These are phyloP conservation scores for Taxidea taxus DNA, from an alignment of 2,113 vertebrate species.

Conservation along the genomic window DNA sequence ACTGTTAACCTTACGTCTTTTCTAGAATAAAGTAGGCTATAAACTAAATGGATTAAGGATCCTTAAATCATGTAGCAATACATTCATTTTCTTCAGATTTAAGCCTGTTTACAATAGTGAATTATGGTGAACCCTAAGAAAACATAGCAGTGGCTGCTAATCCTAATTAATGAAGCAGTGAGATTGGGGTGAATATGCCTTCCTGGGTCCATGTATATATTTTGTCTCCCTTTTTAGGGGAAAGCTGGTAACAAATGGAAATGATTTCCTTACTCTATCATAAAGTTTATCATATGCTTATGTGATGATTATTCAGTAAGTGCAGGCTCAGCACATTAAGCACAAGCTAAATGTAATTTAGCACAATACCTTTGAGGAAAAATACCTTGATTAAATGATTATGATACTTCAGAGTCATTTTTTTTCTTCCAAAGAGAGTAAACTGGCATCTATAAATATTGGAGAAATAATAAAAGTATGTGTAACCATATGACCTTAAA, in stretches of 20 bases:
- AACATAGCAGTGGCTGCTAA: not conserved
- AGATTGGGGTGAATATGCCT: not conserved
- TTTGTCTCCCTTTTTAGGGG: fast-evolving
- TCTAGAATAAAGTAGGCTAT: not conserved
- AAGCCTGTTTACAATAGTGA: not conserved
- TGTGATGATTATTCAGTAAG: not conserved
- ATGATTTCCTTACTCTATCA: not conserved
- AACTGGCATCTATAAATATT: not conserved
- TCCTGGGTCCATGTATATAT: not conserved
- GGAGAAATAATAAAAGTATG: not conserved
- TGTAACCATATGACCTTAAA: not conserved
- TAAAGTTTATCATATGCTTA: not conserved
- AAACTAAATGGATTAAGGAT: not conserved
- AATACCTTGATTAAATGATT: not conserved
- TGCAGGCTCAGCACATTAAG: not conserved
- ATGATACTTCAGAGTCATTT: not conserved
- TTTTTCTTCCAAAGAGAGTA: not conserved
- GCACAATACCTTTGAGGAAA: not conserved
- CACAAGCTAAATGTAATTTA: not conserved
- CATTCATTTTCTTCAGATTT: not conserved
- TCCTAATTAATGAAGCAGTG: not conserved
- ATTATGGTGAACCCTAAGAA: not conserved
- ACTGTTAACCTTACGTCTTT: not conserved
- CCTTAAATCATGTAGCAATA: not conserved
- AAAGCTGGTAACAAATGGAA: not conserved